Percentiles rank a stretch among this genome's conserved stretches.
Conservation (phyloP, 2,888 invertebrate genomes). For the Tipula unca region DNA sequence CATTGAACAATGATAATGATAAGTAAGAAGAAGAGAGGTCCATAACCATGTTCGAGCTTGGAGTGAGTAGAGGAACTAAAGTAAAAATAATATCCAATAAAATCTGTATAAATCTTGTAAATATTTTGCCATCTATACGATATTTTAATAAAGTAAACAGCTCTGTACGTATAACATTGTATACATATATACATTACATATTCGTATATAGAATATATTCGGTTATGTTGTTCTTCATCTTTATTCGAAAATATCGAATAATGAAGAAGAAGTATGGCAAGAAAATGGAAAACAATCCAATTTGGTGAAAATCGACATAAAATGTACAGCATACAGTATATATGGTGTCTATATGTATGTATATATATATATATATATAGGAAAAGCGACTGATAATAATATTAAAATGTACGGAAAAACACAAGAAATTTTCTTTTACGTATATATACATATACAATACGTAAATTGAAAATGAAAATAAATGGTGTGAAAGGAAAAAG, state of each 20-base stretch:
- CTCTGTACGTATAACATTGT: background rate
- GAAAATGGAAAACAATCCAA: slow-evolving; percentile 14
- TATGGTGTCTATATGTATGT: background rate
- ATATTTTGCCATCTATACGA: background rate
- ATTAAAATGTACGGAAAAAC: slow-evolving; percentile 14
- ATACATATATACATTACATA: background rate
- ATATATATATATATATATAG: background rate
- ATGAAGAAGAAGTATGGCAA: background rate
- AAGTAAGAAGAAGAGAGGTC: background rate
- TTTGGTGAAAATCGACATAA: slow-evolving; percentile 14
- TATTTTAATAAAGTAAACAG: slow-evolving; percentile 14
- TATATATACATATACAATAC: too few species aligned
- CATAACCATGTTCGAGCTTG: background rate
- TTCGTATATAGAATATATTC: background rate
- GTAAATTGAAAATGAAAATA: slow-evolving; percentile 14
- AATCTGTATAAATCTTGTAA: slow-evolving; percentile 14
- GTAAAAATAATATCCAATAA: background rate
- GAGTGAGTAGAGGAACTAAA: background rate
- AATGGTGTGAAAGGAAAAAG: slow-evolving; percentile 9
- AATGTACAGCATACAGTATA: background rate
- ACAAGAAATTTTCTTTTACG: background rate
- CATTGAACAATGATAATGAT: slow-evolving; percentile 14
- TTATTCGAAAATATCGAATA: background rate
- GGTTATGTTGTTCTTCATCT: background rate
- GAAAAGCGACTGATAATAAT: background rate